Base-by-base conservation (phyloP, 2,113 vertebrate species). In the Ariopsis seemanni region DNA sequence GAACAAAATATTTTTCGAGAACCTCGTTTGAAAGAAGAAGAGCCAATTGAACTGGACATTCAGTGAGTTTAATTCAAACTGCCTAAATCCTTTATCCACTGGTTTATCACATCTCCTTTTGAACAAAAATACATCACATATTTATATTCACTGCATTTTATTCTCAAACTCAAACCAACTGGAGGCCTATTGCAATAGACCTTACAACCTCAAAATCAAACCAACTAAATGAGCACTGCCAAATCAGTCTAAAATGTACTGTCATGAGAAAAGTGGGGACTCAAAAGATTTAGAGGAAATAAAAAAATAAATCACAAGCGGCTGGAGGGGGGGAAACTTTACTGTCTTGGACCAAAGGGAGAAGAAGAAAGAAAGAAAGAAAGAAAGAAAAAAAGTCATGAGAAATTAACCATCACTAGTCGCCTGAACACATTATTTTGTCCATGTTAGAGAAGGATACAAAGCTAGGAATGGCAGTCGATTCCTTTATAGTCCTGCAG, bases 51-150 rank as follows among this genome's bases (percentile, higher is more conserved):
- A 83, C 78, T 78, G 71, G 55, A 57, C 52, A 90, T 25, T 42
- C 65, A 83, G 81, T 8, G 34, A 67, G n/a, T 87, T 89, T 88
- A 83, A 90, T 89, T 88, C 75, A 75, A 90, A 89, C 83, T 80
- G 58, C 83, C 81, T 78, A 78, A 69, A 86, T 75, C 18, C 71
- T 52, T 60, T 83, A 72, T 71, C 57, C 88, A 89, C 25, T 65
- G 75, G 74, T 67, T 77, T 22, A 75, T 74, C 11, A 88, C 82
- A 86, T 62, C 83, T 87, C 2, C 30, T 55, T 81, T 58, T 57
- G 52, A 84, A 85, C 81, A 88, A 84, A 88, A 86, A 86, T 85
- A 90, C 89, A 87, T 86, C 83, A 69, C 58, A 78, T 77, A 79
- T 82, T 88, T 85, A 83, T 83, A 87, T 84, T 91, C 65, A 83